Base-by-base conservation (phyloP, 1,140 invertebrate species). In the Camponotus vicinus region DNA sequence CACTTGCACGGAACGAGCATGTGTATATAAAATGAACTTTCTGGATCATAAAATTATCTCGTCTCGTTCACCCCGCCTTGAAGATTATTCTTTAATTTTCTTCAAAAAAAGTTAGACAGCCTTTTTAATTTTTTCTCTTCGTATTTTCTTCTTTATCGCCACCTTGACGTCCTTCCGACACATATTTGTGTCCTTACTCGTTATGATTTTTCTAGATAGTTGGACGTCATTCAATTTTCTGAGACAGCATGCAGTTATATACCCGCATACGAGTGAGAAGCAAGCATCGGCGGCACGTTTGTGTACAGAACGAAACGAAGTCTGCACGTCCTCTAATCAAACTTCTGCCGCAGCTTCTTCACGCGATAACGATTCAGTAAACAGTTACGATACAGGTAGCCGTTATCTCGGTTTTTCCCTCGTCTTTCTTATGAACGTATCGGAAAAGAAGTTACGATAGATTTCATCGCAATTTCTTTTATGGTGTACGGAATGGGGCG, bases 301-400 rank as follows among this genome's bases (percentile, higher is more conserved):
- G 71, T 85, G 73, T 64, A 85, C 80, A 84, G 40, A 73, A 13
- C 55, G 66, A 80, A 86, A 80, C 52, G 64, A 80, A 80, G 37
- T 34, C 42, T 69, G 40, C 42, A 79, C 66, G 42, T 52, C 18
- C 40, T 71, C 77, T 82, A 69, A 86, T 86, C 84, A 80, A 86
- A 86, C 77, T 80, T 86, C 82, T 70, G 42, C 55, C 34, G 64
- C 66, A 49, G 63, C 70, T 32, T 67, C 78, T 78, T 85, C 18
- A 70, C 45, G 77, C 27, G 64, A 86, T 86, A 86, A 86, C 64
- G 77, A 80, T 79, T 86, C 77, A 61, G 76, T 71, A 80, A 86
- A 86, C 77, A 82, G 76, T 52, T 79, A 52, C 77, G 63, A 85
- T 85, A 59, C 71, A 85, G 73, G 59, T 78, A 78, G 18, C 63